These are phyloP conservation scores for Pammene fasciana DNA, from an alignment of 2,888 invertebrate genomes.

Conservation along the genomic window DNA sequence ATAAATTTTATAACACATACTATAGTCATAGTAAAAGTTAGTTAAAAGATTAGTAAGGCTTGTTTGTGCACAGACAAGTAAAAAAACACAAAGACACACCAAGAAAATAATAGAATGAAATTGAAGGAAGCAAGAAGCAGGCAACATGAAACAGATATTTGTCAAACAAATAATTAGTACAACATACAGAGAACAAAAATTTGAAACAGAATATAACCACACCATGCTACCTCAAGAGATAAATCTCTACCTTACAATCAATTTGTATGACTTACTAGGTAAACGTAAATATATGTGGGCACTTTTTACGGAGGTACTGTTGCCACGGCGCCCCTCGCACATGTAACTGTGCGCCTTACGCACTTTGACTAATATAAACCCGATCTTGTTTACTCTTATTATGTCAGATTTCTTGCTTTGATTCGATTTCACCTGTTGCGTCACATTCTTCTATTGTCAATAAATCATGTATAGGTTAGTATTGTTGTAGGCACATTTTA, in stretches of 20 bases:
- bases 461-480: constrained; percentile 73
- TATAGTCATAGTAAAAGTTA: not conserved
- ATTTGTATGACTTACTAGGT: constrained; percentile 47
- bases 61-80: constrained; percentile 59
- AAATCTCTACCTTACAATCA: constrained; percentile 62
- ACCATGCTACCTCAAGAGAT: constrained; percentile 77
- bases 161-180: constrained; percentile 38
- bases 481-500: constrained; percentile 49
- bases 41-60: constrained; percentile 40
- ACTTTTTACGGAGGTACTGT: constrained; percentile 52
- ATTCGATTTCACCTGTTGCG: constrained; percentile 54
- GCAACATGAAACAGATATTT: constrained; percentile 34
- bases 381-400: constrained; percentile 72
- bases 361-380: constrained; percentile 65
- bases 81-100: constrained; percentile 74
- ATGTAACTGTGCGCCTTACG: constrained; percentile 58
- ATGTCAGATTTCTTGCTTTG: constrained; percentile 66
- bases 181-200: constrained; percentile 46
- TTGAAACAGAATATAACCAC: constrained; percentile 67
- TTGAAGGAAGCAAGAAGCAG: constrained; percentile 39
- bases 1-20: constrained; percentile 6
- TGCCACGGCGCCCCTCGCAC: constrained; percentile 66
- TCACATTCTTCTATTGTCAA: constrained; percentile 71
- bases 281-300: constrained; percentile 57
- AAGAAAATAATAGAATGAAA: constrained; percentile 51